Conservation (phyloP, 1,140 invertebrate species). For the Drosophila prosaltans region DNA sequence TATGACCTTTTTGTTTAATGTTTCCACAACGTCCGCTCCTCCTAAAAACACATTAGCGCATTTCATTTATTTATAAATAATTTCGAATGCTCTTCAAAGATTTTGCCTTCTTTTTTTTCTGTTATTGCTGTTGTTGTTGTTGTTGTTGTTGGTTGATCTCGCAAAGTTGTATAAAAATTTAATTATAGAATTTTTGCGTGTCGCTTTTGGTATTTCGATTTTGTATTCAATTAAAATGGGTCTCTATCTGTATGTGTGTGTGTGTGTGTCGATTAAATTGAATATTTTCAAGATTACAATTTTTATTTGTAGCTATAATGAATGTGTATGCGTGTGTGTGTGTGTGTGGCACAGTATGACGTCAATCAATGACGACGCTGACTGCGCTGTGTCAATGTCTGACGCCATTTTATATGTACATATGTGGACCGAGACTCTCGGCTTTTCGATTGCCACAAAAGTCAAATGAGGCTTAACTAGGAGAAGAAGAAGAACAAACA, state of each 20-base stretch:
- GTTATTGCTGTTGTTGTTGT: not conserved
- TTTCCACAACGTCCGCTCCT: constrained; percentile 1
- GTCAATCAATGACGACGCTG: constrained; percentile 35
- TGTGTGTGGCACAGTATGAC: constrained; percentile 30
- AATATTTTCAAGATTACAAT: constrained; percentile 37
- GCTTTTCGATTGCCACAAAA: constrained; percentile 14
- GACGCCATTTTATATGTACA: constrained; percentile 58
- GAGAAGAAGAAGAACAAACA: constrained; percentile 1
- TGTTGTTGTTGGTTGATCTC: not conserved
- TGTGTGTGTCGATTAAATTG: constrained; percentile 29
- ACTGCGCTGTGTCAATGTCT: constrained; percentile 7
- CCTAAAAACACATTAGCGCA: constrained; percentile 26
- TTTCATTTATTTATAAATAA: constrained; percentile 68
- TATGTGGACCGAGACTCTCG: constrained; percentile 4
- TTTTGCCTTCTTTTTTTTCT: constrained; percentile 6
- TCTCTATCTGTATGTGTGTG: not conserved
- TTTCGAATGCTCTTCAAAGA: constrained; percentile 24
- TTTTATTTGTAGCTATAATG: constrained; percentile 18
- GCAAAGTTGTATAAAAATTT: constrained; percentile 50
- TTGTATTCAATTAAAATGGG: constrained; percentile 52
- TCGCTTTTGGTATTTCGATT: constrained; percentile 60
- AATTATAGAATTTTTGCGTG: constrained; percentile 68
- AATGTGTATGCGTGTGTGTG: constrained; percentile 11
- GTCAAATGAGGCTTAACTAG: constrained; percentile 27
- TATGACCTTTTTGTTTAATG: constrained; percentile 43